Evolutionary conservation across 2,797 vertebrate genomes (phyloP).

Genomic region (Amphiprion clarkii): DNA sequence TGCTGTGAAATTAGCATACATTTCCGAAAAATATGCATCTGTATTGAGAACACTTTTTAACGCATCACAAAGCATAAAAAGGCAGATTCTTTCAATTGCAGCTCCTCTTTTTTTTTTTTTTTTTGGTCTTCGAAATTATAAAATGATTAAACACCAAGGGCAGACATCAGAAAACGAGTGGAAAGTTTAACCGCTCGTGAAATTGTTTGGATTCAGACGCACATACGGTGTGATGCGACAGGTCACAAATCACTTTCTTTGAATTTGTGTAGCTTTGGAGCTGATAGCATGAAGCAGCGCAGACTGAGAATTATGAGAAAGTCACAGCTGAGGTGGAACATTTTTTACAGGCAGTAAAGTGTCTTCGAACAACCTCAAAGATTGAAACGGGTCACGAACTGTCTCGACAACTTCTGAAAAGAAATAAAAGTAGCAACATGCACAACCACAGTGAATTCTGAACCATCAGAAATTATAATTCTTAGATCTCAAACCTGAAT

Average conservation of each 20-base stretch:
- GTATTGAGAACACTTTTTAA: slow-evolving; percentile 6
- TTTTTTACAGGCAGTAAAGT: not conserved
- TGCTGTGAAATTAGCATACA: slow-evolving; percentile 54
- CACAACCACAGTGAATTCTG: no score
- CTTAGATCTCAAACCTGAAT: no score
- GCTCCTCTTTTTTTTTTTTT: not conserved
- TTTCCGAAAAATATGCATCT: slow-evolving; percentile 38
- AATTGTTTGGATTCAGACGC: not conserved
- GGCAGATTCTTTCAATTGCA: slow-evolving; percentile 6
- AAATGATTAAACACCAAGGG: slow-evolving; percentile 27
- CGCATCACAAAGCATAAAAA: slow-evolving; percentile 28
- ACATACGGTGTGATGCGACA: not conserved
- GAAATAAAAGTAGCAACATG: not conserved
- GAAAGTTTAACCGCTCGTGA: not conserved
- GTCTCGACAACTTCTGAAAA: not conserved
- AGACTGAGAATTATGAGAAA: not conserved
- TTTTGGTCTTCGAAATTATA: slow-evolving; percentile 1
- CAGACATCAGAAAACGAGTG: not conserved
- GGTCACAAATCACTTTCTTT: not conserved
- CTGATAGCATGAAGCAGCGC: not conserved
- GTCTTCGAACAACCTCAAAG: not conserved
- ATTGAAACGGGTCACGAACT: not conserved
- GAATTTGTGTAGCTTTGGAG: not conserved
- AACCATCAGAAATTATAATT: no score
- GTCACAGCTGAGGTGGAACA: not conserved